Conservation (phyloP, 2,888 invertebrate species). For the Priocnemis perturbator region DNA sequence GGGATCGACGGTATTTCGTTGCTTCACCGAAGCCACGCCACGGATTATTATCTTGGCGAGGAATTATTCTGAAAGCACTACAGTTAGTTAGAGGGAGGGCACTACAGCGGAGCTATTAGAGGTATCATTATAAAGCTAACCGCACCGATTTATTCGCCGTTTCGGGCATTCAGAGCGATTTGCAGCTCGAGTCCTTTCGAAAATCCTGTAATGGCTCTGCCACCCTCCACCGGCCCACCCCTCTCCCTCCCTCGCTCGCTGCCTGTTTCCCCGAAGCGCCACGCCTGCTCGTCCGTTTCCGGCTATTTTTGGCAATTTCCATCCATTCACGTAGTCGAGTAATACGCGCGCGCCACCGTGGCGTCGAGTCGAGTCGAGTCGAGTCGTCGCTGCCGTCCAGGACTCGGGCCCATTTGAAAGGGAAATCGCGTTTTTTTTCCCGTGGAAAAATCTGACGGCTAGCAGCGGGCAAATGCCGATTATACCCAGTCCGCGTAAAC, state of each 20-base stretch:
- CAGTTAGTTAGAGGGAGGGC: too few species aligned
- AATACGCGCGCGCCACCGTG: slow-evolving; percentile 40
- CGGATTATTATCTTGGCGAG: too few species aligned
- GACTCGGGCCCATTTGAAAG: slow-evolving; percentile 45
- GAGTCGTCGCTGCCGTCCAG: neutral
- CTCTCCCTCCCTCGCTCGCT: neutral
- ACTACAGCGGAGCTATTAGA: slow-evolving; percentile 5
- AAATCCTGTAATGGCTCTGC: slow-evolving; percentile 47
- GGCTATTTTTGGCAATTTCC: slow-evolving; percentile 67
- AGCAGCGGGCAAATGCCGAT: slow-evolving; percentile 37
- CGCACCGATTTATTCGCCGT: slow-evolving; percentile 42
- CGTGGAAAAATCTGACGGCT: slow-evolving; percentile 31
- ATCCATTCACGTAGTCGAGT: slow-evolving; percentile 54
- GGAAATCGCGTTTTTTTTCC: slow-evolving; percentile 44
- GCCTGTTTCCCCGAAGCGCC: slow-evolving; percentile 23
- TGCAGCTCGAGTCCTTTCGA: slow-evolving; percentile 34
- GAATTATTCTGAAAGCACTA: too few species aligned
- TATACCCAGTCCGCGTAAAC: slow-evolving; percentile 29
- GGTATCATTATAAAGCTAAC: slow-evolving; percentile 12
- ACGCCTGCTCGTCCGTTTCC: slow-evolving; percentile 56
- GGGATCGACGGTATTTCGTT: too few species aligned
- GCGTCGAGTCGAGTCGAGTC: too few species aligned
- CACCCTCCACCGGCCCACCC: slow-evolving; percentile 23
- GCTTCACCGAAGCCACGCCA: too few species aligned
- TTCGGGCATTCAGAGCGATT: slow-evolving; percentile 32